Evolutionary conservation across 2,888 invertebrate genomes (phyloP).

Genomic region (Mayetiola destructor): DNA sequence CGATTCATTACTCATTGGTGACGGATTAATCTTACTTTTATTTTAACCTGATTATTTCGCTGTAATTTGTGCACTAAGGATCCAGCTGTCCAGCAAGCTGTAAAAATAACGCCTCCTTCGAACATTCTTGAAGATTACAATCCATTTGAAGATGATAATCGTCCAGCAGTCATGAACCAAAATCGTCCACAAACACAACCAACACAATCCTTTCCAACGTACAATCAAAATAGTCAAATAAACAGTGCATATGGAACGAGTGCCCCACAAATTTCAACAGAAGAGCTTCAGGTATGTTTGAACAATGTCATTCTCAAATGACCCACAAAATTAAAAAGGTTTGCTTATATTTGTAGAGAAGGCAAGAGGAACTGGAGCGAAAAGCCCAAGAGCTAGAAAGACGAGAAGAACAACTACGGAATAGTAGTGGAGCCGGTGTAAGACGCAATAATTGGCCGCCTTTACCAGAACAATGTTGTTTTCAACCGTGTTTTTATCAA

Average conservation of each 20-base stretch:
- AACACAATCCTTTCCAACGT: slow-evolving; percentile 26
- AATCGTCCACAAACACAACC: slow-evolving; percentile 23
- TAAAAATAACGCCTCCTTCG: background rate
- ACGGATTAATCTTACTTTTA: background rate
- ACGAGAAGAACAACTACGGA: slow-evolving; percentile 70
- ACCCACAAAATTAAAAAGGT: slow-evolving; percentile 16
- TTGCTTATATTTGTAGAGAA: slow-evolving; percentile 39
- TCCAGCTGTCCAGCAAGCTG: slow-evolving; percentile 22
- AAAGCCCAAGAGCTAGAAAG: slow-evolving; percentile 81
- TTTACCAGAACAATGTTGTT: slow-evolving; percentile 77
- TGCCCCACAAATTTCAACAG: slow-evolving; percentile 44
- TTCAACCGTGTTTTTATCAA: slow-evolving; percentile 98
- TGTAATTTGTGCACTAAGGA: slow-evolving; percentile 13
- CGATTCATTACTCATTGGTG: background rate
- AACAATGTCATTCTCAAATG: background rate
- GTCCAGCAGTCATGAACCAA: slow-evolving; percentile 33
- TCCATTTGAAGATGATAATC: slow-evolving; percentile 68
- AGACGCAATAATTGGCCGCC: slow-evolving; percentile 98
- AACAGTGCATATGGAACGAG: background rate
- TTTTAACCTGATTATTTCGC: background rate
- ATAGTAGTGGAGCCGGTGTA: slow-evolving; percentile 40
- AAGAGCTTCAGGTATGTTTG: slow-evolving; percentile 53
- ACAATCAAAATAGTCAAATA: slow-evolving; percentile 35
- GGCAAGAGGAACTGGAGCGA: slow-evolving; percentile 79
- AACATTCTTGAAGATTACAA: slow-evolving; percentile 78